Conservation (phyloP, 2,888 invertebrate genomes). For the Oxyscelio sp. region DNA sequence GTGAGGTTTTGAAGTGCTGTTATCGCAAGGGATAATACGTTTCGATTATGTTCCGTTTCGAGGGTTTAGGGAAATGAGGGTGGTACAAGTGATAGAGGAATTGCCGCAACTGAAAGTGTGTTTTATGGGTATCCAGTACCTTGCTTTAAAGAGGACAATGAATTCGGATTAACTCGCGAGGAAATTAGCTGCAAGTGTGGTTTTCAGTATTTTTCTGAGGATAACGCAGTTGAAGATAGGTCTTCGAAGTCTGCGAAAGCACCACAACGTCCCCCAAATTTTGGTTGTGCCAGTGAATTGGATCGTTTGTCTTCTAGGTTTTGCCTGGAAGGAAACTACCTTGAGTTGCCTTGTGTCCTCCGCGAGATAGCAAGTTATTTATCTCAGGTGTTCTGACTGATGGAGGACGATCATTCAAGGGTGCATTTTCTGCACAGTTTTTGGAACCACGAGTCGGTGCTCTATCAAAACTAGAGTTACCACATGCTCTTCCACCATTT, state of each 20-base stretch:
- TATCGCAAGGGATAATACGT: conserved; percentile 31
- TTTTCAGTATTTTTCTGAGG: too few species aligned
- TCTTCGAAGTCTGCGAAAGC: too few species aligned
- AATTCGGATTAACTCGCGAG: too few species aligned
- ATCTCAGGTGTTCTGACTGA: conserved; percentile 21
- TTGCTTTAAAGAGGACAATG: too few species aligned
- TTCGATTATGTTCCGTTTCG: conserved; percentile 18
- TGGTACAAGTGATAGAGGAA: conserved; percentile 9
- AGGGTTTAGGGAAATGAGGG: not conserved
- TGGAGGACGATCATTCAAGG: conserved; percentile 1
- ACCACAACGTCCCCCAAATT: too few species aligned
- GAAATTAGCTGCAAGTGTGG: too few species aligned
- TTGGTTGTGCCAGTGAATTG: not conserved
- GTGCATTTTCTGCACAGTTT: conserved; percentile 3
- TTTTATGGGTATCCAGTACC: too few species aligned
- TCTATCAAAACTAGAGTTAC: not conserved
- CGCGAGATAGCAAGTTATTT: conserved; percentile 1
- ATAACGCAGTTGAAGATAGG: too few species aligned
- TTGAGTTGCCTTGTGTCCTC: not conserved
- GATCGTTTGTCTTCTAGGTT: not conserved
- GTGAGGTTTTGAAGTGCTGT: conserved; percentile 11
- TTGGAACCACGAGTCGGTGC: not conserved
- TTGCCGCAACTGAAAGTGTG: too few species aligned
- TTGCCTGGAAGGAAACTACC: not conserved
- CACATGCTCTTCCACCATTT: not conserved